A percentile compares a stretch with the other conserved stretches of the same genome.
Evolutionary conservation across 2,113 vertebrate species (phyloP).

Genomic region (Lonchura striata): DNA sequence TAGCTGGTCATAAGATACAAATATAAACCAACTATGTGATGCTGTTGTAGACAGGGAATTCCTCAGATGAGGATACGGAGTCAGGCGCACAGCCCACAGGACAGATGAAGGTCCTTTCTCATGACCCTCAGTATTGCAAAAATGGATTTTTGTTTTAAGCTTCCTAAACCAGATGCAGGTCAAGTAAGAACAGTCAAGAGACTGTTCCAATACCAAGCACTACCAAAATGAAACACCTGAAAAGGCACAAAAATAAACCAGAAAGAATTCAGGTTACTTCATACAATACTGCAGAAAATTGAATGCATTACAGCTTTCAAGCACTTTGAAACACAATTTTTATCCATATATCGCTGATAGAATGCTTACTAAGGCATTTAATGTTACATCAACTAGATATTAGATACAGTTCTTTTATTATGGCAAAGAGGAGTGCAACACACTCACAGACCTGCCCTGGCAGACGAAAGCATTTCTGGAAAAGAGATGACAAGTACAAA

Average conservation of each 20-base stretch:
- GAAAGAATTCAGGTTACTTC: not conserved
- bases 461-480: not conserved
- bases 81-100: not conserved
- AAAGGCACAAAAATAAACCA: not conserved
- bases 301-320: not conserved
- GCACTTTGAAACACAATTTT: not conserved
- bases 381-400: not conserved
- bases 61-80: not conserved
- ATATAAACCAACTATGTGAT: slow-evolving; percentile 12
- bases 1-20: slow-evolving; percentile 22
- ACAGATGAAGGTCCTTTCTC: not conserved
- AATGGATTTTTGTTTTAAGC: not conserved
- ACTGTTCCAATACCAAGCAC: not conserved
- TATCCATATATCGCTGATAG: not conserved
- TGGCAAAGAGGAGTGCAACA: not conserved
- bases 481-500: not conserved
- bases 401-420: not conserved
- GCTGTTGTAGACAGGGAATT: slow-evolving; percentile 31
- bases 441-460: not conserved
- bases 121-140: not conserved
- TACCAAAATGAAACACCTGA: not conserved
- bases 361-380: not conserved
- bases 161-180: not conserved
- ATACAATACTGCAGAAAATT: not conserved
- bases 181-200: not conserved